A percentile compares a stretch with the other conserved stretches of the same genome.
Conservation (phyloP, 1,140 invertebrate species). For the Drosophila aff. region DNA sequence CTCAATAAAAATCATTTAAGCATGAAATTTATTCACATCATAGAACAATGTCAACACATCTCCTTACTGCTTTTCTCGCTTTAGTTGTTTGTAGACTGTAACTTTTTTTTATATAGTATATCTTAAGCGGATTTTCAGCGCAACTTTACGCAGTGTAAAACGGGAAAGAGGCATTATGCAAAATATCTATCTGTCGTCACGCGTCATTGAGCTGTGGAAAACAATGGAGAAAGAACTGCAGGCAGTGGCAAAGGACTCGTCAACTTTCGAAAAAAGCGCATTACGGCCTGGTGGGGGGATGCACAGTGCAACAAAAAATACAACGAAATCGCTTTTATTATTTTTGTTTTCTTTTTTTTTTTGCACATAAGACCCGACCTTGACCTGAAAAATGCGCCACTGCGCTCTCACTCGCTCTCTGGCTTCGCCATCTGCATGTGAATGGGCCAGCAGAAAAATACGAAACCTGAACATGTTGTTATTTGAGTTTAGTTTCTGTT, state of each 20-base stretch:
- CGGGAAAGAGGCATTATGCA: slow-evolving; percentile 62
- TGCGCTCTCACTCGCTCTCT: slow-evolving; percentile 17
- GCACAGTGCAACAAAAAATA: slow-evolving; percentile 27
- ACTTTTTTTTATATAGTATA: not conserved
- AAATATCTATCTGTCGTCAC: slow-evolving; percentile 50
- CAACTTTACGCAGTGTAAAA: slow-evolving; percentile 41
- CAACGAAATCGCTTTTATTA: slow-evolving; percentile 33
- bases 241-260: slow-evolving; percentile 59
- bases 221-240: slow-evolving; percentile 32
- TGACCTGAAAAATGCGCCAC: slow-evolving; percentile 70
- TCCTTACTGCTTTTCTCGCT: not conserved
- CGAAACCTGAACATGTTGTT: slow-evolving; percentile 64
- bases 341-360: not conserved
- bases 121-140: slow-evolving; percentile 41
- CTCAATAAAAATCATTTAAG: slow-evolving; percentile 60
- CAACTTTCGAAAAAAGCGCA: slow-evolving; percentile 74
- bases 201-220: slow-evolving; percentile 58
- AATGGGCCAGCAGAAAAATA: slow-evolving; percentile 53
- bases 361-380: slow-evolving; percentile 57
- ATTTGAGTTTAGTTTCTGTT: slow-evolving; percentile 72
- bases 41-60: slow-evolving; percentile 25
- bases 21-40: slow-evolving; percentile 65
- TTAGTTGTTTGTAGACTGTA: slow-evolving; percentile 1
- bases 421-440: slow-evolving; percentile 41
- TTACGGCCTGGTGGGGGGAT: slow-evolving; percentile 29